phyloP scores from a whole-genome alignment of 2,797 vertebrate genomes.

The Liasis olivaceus region DNA sequence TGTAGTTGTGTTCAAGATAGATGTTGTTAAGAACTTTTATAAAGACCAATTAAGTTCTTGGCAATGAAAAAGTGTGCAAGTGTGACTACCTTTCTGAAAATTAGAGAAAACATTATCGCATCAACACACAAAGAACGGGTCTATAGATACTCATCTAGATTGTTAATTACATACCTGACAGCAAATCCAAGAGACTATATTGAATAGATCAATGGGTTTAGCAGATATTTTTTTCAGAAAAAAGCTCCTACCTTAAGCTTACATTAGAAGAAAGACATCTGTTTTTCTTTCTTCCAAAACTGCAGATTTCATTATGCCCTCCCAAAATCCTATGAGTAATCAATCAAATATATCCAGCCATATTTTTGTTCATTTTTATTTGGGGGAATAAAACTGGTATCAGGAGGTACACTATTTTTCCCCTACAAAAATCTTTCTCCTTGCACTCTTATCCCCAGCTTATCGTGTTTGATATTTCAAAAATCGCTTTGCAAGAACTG shows the following conservation, averaged over 20 bases:
- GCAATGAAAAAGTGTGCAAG: slow-evolving; percentile 61
- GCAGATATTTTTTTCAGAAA: slow-evolving; percentile 43
- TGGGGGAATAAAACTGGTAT: neutral
- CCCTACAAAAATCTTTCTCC: neutral
- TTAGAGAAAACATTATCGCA: slow-evolving; percentile 42
- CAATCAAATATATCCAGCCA: neutral
- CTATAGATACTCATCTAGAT: slow-evolving; percentile 61
- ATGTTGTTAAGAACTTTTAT: slow-evolving; percentile 54
- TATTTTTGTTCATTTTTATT: neutral
- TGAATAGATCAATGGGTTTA: slow-evolving; percentile 50
- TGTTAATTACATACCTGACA: slow-evolving; percentile 64
- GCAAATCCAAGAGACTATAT: slow-evolving; percentile 53
- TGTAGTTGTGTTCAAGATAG: slow-evolving; percentile 56
- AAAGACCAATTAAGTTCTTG: slow-evolving; percentile 57
- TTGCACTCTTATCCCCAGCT: neutral
- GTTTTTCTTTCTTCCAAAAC: slow-evolving; percentile 11
- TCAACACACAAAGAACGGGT: slow-evolving; percentile 52
- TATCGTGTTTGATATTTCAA: neutral
- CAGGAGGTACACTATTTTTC: neutral
- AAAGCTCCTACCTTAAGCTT: slow-evolving; percentile 37
- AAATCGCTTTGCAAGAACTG: neutral
- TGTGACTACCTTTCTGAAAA: slow-evolving; percentile 61
- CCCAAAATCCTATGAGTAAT: neutral
- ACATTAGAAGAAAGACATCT: slow-evolving; percentile 43
- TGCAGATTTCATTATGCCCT: neutral